A percentile compares a stretch with the other conserved stretches of the same genome.
Conservation (phyloP, 2,888 invertebrate genomes). For the Sphaerophoria taeniata region DNA sequence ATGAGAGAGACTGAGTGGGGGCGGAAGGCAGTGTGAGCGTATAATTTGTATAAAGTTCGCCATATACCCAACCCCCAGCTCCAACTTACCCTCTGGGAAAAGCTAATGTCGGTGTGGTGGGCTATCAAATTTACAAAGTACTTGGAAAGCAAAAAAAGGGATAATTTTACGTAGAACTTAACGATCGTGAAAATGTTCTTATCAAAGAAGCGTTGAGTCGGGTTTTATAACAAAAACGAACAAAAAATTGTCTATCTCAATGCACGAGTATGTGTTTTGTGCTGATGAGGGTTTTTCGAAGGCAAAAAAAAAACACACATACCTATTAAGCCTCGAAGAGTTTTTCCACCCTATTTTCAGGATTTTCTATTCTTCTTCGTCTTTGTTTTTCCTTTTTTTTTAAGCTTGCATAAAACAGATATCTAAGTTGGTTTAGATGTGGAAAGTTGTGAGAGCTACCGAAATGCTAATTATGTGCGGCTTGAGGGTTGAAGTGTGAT, state of each 20-base stretch:
- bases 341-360: slow-evolving; percentile 68
- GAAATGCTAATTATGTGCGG: slow-evolving; percentile 70
- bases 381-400: background rate
- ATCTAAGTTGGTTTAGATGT: background rate
- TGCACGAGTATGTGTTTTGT: background rate
- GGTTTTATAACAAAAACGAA: slow-evolving; percentile 17
- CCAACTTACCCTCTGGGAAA: slow-evolving; percentile 19
- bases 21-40: slow-evolving; percentile 52
- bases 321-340: slow-evolving; percentile 30
- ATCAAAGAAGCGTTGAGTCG: slow-evolving; percentile 71
- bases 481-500: slow-evolving; percentile 40
- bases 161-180: slow-evolving; percentile 75
- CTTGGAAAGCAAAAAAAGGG: slow-evolving; percentile 71
- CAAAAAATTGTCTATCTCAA: background rate
- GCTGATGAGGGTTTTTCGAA: slow-evolving; percentile 4
- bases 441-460: slow-evolving; percentile 3
- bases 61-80: background rate
- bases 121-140: slow-evolving; percentile 75
- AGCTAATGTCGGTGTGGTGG: slow-evolving; percentile 48
- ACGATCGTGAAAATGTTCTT: slow-evolving; percentile 75
- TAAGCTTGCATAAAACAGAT: background rate
- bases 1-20: slow-evolving; percentile 3
- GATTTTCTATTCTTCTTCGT: slow-evolving; percentile 37
- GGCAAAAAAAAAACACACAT: background rate
- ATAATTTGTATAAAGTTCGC: slow-evolving; percentile 61